Base-by-base conservation (phyloP, 1,140 invertebrate species). In the Vollenhovia emeryi region DNA sequence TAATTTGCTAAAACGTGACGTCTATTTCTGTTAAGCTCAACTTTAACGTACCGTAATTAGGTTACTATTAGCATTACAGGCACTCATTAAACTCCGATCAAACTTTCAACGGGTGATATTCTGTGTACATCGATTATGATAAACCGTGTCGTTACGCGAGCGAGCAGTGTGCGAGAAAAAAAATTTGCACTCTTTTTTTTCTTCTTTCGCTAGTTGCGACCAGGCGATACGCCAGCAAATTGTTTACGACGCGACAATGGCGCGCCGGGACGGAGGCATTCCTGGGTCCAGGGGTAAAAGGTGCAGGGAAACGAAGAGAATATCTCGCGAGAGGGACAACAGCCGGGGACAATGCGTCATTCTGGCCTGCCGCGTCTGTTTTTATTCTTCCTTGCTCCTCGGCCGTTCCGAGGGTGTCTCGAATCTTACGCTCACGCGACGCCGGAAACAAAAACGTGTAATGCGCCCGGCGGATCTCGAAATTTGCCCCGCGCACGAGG, bases 231-330 rank as follows among this genome's bases (percentile, higher is more conserved):
- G 45, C 36, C 40, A 36, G 78, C 30, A 82, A 82, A 86, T 82
- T 71, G 57, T 86, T 86, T 86, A 82, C 43, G 55, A 30, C 30
- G 40, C 36, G 30, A 82, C 76, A 86, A 82, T 86, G 21, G 78
- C 62, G 33, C 50, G 36, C 21, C 11, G 36, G 33, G 33, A 11
- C 36, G n/a, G 21, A 45, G 60, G 30, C 43, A 18, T 62, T 84
- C n/a, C 30, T 40, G 21, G n/a, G 64, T 84, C 62, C 69, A 48
- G 3, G 40, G 24, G 52, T 75, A 75, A 84, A 76, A 84, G 69
- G 50, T 84, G 71, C 43, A 84, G 71, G 59, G 62, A 64, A 62
- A 33, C 33, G 55, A 36, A 83, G 57, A 60, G n/a, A 18, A 62
- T 40, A 18, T 27, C 8, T 59, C 21, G 30, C 36, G 75, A 79